phyloP scores from a whole-genome alignment of 1,140 invertebrate genomes.

The Hyles euphorbiae region DNA sequence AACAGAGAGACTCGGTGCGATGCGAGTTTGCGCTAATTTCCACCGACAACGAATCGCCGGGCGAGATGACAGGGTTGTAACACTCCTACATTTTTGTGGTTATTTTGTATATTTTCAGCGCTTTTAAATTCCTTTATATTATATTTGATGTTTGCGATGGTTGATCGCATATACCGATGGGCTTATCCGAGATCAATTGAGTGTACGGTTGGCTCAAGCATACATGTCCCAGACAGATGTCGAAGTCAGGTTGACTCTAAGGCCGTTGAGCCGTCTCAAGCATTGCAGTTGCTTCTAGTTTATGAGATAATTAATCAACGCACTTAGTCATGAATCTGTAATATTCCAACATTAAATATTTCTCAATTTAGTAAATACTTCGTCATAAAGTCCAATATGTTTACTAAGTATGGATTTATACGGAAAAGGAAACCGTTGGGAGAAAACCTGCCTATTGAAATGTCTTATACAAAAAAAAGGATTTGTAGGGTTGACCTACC shows the following conservation, averaged over 20 bases:
- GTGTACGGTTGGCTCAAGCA: conserved; percentile 24
- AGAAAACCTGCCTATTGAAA: no score
- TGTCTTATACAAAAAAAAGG: no score
- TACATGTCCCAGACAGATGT: conserved; percentile 42
- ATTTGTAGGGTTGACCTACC: no score
- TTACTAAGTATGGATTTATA: no score
- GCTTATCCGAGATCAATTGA: conserved; percentile 14
- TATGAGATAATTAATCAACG: not conserved
- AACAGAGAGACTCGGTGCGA: conserved; percentile 53
- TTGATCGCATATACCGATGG: not conserved
- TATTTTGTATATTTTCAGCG: no score
- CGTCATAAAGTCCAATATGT: no score
- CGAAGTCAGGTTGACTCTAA: conserved; percentile 32
- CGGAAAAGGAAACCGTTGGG: no score
- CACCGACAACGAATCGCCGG: conserved; percentile 38
- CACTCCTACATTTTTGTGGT: not conserved
- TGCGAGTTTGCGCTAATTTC: conserved; percentile 54
- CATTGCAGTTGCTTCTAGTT: conserved; percentile 19
- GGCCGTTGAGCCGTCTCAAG: conserved; percentile 23
- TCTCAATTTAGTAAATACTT: no score
- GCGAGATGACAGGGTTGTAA: conserved; percentile 37
- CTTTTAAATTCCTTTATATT: no score
- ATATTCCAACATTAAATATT: no score
- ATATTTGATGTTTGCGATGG: not conserved
- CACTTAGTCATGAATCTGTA: no score